Percentiles rank a stretch among this genome's conserved stretches.
Conservation (phyloP, 2,797 vertebrate species). For the Selene dorsalis region DNA sequence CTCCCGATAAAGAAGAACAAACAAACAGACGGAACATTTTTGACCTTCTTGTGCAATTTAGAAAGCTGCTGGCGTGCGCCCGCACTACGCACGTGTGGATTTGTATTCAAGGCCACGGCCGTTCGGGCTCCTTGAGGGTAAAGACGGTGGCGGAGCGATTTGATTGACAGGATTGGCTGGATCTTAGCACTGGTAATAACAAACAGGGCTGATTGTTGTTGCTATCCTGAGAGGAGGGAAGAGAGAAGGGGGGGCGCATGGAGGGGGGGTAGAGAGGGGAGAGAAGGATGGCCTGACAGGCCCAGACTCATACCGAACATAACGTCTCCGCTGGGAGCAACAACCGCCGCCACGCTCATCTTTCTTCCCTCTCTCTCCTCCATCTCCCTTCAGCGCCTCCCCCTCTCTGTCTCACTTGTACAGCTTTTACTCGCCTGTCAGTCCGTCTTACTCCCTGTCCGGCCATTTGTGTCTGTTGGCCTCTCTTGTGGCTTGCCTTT, state of each 20-base stretch:
- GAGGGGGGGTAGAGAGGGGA: background rate
- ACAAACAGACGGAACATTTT: background rate
- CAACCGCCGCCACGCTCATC: conserved; percentile 45
- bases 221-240: conserved; percentile 36
- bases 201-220: conserved; percentile 58
- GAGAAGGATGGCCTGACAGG: conserved; percentile 69
- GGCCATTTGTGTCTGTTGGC: conserved; percentile 59
- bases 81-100: background rate
- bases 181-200: conserved; percentile 53
- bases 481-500: conserved; percentile 54
- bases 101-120: conserved; percentile 29
- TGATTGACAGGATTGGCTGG: conserved; percentile 52
- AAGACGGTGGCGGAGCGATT: background rate
- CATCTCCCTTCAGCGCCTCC: background rate
- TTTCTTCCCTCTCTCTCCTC: conserved; percentile 33
- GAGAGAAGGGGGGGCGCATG: conserved; percentile 12
- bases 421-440: conserved; percentile 68
- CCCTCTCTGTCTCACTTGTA: conserved; percentile 55
- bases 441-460: conserved; percentile 54
- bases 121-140: conserved; percentile 16
- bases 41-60: background rate
- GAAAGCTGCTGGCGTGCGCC: background rate
- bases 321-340: conserved; percentile 69
- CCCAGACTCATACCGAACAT: conserved; percentile 59
- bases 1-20: background rate